Base-by-base conservation (phyloP, 2,113 vertebrate species). In the Sorex araneus region DNA sequence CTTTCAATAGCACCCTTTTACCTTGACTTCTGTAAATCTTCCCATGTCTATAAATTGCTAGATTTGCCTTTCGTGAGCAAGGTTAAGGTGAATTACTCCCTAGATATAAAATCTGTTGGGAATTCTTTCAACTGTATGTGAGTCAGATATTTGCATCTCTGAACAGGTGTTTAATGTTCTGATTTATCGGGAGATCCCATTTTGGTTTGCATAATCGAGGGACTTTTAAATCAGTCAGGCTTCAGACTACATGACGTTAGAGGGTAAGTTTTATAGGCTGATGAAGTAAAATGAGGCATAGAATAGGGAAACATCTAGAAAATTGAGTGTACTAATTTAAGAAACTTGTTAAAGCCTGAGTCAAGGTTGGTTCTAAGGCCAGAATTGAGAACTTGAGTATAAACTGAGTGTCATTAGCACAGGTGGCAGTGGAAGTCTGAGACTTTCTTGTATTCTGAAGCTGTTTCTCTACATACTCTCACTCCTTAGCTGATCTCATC, bases 121-220 rank as follows among this genome's bases (percentile, higher is more conserved):
- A 93, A 87, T 82, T 86, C 63, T 66, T 89, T 87, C 66, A 27
- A 1, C 47, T 95, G 45, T 94, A 76, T 8, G 18, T 82, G 47
- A 95, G 94, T 50, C 79, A 92, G 60, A 27, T 18, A 54, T 94
- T 93, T 97, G 75, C 71, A 47, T 93, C 50, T 87, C 63, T 84
- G 67, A 89, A 66, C 69, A 95, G 93, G 71, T 94, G 78, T 92
- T 88, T 89, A 92, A 67, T 93, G 66, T 89, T 86, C 79, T 94
- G 34, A 57, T 73, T 85, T 95, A 93, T 70, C 80, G 66, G 93
- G 74, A 73, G 43, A 80, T 84, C 21, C 66, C 47, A 84, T 95
- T 69, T 94, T 86, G 40, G 27, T 83, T 94, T 90, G 45, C 27
- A 74, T 36, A 54, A 78, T 40, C 79, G 88, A 74, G 80, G 30